A percentile compares a stretch with the other conserved stretches of the same genome.
Conservation (phyloP, 1,140 invertebrate species). For the Neodiprion pinetum region DNA sequence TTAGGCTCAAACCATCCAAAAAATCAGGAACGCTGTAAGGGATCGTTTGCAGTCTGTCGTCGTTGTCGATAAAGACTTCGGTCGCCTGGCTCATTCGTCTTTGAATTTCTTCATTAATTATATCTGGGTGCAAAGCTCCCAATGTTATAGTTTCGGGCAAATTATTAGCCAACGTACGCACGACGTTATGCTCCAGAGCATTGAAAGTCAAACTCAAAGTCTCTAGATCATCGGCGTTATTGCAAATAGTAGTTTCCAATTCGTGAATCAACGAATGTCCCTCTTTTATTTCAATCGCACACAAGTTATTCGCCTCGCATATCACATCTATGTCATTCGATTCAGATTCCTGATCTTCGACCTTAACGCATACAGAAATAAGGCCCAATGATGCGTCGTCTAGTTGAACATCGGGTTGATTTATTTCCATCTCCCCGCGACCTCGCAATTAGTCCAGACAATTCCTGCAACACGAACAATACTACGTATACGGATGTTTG, state of each 20-base stretch:
- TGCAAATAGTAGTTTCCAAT: conserved; percentile 13
- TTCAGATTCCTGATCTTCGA: conserved; percentile 29
- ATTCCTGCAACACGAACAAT: conserved; percentile 23
- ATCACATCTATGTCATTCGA: conserved; percentile 36
- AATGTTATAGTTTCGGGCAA: conserved; percentile 32
- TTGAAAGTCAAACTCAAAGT: conserved; percentile 27
- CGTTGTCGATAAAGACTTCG: conserved; percentile 30
- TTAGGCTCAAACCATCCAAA: conserved; percentile 32
- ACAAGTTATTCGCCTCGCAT: conserved; percentile 35
- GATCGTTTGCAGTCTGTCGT: conserved; percentile 30
- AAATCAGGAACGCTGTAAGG: conserved; percentile 38
- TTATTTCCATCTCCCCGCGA: conserved; percentile 43
- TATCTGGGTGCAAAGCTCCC: conserved; percentile 31
- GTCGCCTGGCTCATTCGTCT: conserved; percentile 25
- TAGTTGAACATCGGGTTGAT: conserved; percentile 33
- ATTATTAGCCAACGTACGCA: conserved; percentile 22
- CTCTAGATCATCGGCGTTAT: conserved; percentile 8
- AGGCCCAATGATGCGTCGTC: conserved; percentile 32
- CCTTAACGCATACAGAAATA: conserved; percentile 27
- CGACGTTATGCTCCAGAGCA: conserved; percentile 28
- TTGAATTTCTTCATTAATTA: conserved; percentile 37
- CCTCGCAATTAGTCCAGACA: conserved; percentile 2
- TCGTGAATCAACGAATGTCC: conserved; percentile 6
- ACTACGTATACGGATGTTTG: no score
- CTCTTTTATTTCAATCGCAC: conserved; percentile 38